Evolutionary conservation across 2,797 vertebrate species (phyloP), one percentile per base, ranked within the genome.

Genomic region (Pseudotriccus pelzelni): DNA sequence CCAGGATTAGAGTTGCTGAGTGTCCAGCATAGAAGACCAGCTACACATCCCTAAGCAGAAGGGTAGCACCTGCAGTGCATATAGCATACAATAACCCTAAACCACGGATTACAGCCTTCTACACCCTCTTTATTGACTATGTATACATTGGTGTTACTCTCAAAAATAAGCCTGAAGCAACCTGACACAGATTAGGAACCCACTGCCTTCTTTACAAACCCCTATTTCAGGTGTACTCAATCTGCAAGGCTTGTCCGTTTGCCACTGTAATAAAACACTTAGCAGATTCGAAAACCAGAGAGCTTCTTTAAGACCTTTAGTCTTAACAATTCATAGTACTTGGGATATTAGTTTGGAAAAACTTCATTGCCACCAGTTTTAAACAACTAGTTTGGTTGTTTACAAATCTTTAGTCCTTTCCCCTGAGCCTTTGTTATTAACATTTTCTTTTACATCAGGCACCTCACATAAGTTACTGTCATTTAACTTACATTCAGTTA

Each of bases 81-180:
- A 47, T 43, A 72, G n/a, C 41, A 49, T 52, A 34, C 1, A 2
- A 12, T 30, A 69, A 59, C 43, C 17, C 7, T 19, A 58, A 84
- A 47, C 4, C 59, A 25, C 43, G 66, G 22, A 53, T 70, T 78
- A 72, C 30, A 3, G 2, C 53, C 39, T 60, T 62, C 19, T 58
- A n/a, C 0, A 0, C 49, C 47, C 15, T 59, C 36, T 50, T 32
- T 58, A 28, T n/a, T 2, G 1, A 43, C 55, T 67, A 8, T 16
- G 21, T 36, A 41, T 13, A 36, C 24, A 15, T 25, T 56, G 24
- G 44, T 39, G 47, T 17, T 55, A 90, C 39, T 67, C 64, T 16
- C 52, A 85, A 21, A 92, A 87, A 36, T 6, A 64, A 91, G 50
- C 59, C 50, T 84, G 56, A 85, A 81, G 46, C 60, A 87, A 47